A percentile compares a stretch with the other conserved stretches of the same genome.
phyloP scores from a whole-genome alignment of 2,113 vertebrate species.

The Rhinolophus sinicus region DNA sequence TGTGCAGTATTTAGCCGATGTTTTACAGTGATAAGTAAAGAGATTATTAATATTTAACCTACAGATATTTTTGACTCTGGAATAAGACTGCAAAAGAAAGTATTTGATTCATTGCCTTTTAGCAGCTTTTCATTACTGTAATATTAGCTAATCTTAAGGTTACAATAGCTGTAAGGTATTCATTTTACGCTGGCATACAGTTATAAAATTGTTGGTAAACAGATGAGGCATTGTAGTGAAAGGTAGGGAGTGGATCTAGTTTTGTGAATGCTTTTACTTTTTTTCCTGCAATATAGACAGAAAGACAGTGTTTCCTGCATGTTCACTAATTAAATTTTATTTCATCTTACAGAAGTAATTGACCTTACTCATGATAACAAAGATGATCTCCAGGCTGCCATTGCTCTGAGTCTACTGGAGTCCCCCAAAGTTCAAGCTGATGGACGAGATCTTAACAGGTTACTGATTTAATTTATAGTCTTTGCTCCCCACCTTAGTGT shows the following conservation, averaged over 20 bases:
- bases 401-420: constrained; percentile 88
- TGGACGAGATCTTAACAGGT: constrained; percentile 90
- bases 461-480: constrained; percentile 28
- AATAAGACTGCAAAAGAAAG: not conserved
- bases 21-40: not conserved
- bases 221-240: not conserved
- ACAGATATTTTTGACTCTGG: constrained; percentile 2
- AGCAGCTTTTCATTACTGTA: not conserved
- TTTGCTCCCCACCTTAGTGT: not conserved
- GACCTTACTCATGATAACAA: constrained; percentile 76
- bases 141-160: not conserved
- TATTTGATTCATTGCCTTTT: not conserved
- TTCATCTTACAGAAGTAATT: constrained; percentile 81
- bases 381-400: constrained; percentile 86
- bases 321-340: not conserved
- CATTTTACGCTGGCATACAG: not conserved
- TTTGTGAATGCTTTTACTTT: constrained; percentile 17
- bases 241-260: not conserved
- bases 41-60: not conserved
- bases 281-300: not conserved
- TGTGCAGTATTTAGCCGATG: not conserved
- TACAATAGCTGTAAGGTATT: not conserved
- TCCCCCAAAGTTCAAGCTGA: constrained; percentile 84
- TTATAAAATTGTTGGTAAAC: not conserved
- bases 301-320: not conserved